Percentiles rank a stretch among this genome's conserved stretches.
These are phyloP conservation scores for Lutjanus campechanus DNA, from an alignment of 2,797 vertebrate genomes.

Conservation along the genomic window DNA sequence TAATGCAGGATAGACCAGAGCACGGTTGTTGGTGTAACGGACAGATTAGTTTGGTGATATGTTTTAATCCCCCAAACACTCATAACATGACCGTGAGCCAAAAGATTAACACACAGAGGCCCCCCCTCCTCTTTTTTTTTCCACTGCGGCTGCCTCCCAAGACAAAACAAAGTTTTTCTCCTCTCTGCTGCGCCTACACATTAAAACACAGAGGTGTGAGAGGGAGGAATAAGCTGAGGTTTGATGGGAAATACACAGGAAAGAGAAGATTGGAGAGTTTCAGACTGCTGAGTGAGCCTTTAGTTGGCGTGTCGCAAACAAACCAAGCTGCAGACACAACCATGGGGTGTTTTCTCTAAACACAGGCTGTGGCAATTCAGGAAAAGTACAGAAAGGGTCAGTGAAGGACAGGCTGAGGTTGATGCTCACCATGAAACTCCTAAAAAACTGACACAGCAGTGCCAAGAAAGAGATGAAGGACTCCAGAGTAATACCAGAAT, in stretches of 20 bases:
- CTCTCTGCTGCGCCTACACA: background rate
- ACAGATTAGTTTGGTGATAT: conserved; percentile 70
- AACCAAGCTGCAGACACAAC: conserved; percentile 56
- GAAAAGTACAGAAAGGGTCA: conserved; percentile 36
- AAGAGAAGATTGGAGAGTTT: conserved; percentile 29
- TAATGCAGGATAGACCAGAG: background rate
- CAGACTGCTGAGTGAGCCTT: conserved; percentile 34
- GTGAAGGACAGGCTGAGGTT: conserved; percentile 32
- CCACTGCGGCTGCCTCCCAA: conserved; percentile 18
- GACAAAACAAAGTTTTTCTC: conserved; percentile 54
- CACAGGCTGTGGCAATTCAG: conserved; percentile 37
- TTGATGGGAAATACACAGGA: conserved; percentile 33
- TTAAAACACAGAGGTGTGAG: conserved; percentile 18
- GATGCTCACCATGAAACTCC: conserved; percentile 35
- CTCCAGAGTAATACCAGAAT: background rate
- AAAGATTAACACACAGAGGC: conserved; percentile 54
- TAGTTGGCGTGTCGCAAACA: conserved; percentile 46
- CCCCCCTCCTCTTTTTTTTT: conserved; percentile 6
- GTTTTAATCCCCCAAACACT: conserved; percentile 71
- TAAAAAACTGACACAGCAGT: background rate
- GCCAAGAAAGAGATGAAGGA: background rate
- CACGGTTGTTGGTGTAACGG: conserved; percentile 43
- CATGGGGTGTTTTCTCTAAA: conserved; percentile 58
- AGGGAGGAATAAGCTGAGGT: conserved; percentile 10
- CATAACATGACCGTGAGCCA: conserved; percentile 50